These are phyloP conservation scores for Phainopepla nitens DNA, from an alignment of 2,113 vertebrate species.

Conservation along the genomic window DNA sequence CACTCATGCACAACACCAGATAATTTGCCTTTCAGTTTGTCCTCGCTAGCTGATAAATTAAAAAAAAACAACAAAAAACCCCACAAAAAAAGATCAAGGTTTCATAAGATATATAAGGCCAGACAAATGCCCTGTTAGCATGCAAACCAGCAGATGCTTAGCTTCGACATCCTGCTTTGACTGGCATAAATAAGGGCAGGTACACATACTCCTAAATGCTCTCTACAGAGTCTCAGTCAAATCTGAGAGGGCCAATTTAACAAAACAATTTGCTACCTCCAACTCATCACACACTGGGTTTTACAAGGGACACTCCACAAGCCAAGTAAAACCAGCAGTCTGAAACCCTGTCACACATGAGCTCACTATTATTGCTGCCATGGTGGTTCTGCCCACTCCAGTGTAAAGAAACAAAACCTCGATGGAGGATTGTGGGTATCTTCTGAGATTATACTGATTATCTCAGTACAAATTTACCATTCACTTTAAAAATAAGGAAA, in stretches of 20 bases:
- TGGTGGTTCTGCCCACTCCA: neutral
- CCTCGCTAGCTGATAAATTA: neutral
- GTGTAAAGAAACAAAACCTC: neutral
- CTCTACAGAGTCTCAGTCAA: constrained; percentile 22
- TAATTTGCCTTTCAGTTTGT: neutral
- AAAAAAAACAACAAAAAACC: too few species aligned
- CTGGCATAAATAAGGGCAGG: constrained; percentile 18
- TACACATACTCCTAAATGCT: neutral
- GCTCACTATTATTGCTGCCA: neutral
- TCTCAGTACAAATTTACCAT: neutral
- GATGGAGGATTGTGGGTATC: neutral
- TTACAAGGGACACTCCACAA: constrained; percentile 14
- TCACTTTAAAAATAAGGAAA: neutral
- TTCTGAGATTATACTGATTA: neutral
- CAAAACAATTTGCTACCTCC: constrained; percentile 3
- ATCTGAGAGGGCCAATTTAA: constrained; percentile 36
- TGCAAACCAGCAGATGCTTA: neutral
- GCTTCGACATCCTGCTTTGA: neutral
- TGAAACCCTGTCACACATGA: neutral
- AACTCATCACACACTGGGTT: constrained; percentile 20
- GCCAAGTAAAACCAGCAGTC: neutral
- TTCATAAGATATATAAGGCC: neutral
- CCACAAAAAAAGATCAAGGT: neutral
- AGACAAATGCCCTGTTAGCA: neutral
- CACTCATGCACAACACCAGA: neutral